Conservation (phyloP, 2,797 vertebrate species). For the Rhyacichthys aspro region DNA sequence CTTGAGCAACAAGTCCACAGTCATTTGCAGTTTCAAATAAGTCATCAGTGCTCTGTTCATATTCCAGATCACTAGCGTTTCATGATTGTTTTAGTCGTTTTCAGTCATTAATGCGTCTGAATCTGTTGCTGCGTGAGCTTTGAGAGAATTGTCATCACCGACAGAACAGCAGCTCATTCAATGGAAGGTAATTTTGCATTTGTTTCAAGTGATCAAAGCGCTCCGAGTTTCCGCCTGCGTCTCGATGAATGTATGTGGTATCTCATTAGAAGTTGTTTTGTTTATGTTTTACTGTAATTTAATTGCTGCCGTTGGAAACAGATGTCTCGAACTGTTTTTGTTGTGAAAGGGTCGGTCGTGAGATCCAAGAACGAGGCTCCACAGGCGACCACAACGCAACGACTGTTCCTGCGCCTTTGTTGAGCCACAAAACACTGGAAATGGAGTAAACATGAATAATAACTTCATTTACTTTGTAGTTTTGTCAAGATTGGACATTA, state of each 20-base stretch:
- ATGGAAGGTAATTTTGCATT: conserved; percentile 48
- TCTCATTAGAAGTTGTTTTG: conserved; percentile 72
- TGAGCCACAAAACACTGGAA: conserved; percentile 39
- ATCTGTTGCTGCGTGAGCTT: background rate
- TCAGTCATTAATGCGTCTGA: background rate
- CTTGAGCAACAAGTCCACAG: background rate
- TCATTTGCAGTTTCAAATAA: background rate
- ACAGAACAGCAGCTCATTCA: conserved; percentile 32
- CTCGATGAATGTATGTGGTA: conserved; percentile 40
- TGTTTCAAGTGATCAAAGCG: conserved; percentile 65
- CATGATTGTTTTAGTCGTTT: background rate
- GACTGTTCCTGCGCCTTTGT: conserved; percentile 53
- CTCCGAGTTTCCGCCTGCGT: conserved; percentile 38
- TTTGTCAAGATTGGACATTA: conserved; percentile 38
- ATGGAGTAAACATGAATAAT: conserved; percentile 47
- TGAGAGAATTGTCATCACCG: conserved; percentile 14
- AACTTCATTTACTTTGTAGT: conserved; percentile 44
- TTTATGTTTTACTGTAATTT: conserved; percentile 72
- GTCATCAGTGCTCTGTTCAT: too few relatives aligned
- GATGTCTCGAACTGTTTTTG: conserved; percentile 73
- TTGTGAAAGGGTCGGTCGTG: conserved; percentile 51
- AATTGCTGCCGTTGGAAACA: conserved; percentile 76
- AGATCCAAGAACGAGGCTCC: conserved; percentile 62
- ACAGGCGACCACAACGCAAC: conserved; percentile 46
- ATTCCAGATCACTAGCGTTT: background rate